Conservation (phyloP, 1,140 invertebrate species). For the Drosophila teissieri region DNA sequence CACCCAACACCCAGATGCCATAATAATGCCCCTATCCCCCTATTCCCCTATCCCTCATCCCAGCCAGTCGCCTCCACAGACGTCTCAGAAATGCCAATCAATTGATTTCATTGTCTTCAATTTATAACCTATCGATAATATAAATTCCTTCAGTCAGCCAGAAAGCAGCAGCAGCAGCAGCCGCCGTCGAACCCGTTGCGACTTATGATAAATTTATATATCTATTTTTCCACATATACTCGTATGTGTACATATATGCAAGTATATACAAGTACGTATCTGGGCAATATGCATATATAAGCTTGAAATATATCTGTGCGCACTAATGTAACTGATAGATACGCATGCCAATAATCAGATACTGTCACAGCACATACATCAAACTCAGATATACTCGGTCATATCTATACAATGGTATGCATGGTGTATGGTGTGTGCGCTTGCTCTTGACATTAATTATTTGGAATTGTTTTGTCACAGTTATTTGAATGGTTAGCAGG, state of each 20-base stretch:
- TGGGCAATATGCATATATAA: constrained; percentile 11
- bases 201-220: constrained; percentile 58
- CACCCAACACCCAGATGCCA: constrained; percentile 48
- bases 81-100: constrained; percentile 73
- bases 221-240: too few relatives aligned
- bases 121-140: constrained; percentile 82
- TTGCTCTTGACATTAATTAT: constrained; percentile 79
- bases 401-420: constrained; percentile 5
- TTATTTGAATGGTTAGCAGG: constrained; percentile 34
- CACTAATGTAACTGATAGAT: constrained; percentile 57
- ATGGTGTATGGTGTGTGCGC: constrained; percentile 9
- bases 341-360: constrained; percentile 60
- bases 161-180: constrained; percentile 35
- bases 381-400: constrained; percentile 30
- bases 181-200: constrained; percentile 25
- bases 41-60: background rate
- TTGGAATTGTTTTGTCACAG: constrained; percentile 72
- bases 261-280: background rate
- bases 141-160: constrained; percentile 64
- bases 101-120: constrained; percentile 83
- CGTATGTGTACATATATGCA: background rate
- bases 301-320: constrained; percentile 46
- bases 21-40: constrained; percentile 34
- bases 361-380: constrained; percentile 52
- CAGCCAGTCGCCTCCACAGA: constrained; percentile 22